A percentile compares a stretch with the other conserved stretches of the same genome.
phyloP scores from a whole-genome alignment of 2,113 vertebrate species.

The Chaetorhynchus papuensis region DNA sequence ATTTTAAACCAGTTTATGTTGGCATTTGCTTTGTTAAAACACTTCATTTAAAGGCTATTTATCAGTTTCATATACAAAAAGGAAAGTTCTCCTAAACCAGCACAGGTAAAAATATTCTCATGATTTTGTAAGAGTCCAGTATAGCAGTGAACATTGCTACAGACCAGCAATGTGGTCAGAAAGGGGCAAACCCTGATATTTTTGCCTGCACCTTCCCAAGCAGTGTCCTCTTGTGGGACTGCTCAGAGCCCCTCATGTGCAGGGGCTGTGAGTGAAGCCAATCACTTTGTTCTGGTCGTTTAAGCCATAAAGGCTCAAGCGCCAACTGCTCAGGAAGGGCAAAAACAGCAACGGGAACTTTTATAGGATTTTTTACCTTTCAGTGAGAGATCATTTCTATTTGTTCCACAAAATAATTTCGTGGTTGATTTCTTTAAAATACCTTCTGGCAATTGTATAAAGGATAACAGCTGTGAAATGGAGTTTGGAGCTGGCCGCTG shows the following conservation, averaged over 20 bases:
- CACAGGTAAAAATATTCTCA: background rate
- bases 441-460: background rate
- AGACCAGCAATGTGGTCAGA: background rate
- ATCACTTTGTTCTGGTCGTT: background rate
- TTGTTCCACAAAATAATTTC: background rate
- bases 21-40: background rate
- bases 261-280: background rate
- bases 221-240: background rate
- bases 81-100: background rate
- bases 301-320: background rate
- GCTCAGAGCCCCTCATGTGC: background rate
- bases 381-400: background rate
- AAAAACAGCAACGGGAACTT: background rate
- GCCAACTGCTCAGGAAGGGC: background rate
- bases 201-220: background rate
- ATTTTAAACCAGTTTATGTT: background rate
- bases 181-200: background rate
- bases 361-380: background rate
- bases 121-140: background rate
- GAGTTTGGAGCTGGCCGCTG: background rate
- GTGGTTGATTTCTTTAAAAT: background rate
- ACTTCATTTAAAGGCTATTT: background rate
- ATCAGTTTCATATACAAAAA: background rate
- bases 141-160: background rate
- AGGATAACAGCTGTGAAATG: background rate